Evolutionary conservation across 2,113 vertebrate genomes (phyloP).

Genomic region (Herpailurus yagouaroundi): DNA sequence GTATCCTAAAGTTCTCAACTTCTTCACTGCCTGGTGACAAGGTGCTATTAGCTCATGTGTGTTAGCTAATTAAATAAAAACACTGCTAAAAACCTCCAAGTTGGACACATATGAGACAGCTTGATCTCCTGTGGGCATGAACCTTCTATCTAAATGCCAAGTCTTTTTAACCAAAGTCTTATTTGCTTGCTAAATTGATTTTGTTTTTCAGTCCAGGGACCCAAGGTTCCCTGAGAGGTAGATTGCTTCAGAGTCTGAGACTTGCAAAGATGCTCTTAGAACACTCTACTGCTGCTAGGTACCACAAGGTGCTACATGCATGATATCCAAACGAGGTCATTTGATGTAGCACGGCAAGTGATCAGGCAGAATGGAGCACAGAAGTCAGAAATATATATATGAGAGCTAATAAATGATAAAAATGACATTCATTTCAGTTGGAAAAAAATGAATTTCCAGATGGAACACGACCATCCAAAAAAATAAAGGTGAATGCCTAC

Average conservation of each 20-base stretch:
- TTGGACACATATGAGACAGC: neutral
- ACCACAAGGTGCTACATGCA: neutral
- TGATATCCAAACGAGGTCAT: neutral
- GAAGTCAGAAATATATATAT: neutral
- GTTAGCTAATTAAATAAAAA: slow-evolving; percentile 4
- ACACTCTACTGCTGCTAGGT: neutral
- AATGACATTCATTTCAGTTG: neutral
- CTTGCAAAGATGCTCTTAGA: neutral
- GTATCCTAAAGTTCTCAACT: slow-evolving; percentile 13
- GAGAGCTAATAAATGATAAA: neutral
- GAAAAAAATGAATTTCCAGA: neutral
- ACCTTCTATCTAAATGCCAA: neutral
- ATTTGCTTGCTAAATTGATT: neutral
- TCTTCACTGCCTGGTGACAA: slow-evolving; percentile 9
- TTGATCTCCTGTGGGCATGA: neutral
- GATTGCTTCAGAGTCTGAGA: neutral
- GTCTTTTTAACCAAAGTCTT: neutral
- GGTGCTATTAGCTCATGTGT: neutral
- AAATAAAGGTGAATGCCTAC: neutral
- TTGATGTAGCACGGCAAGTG: neutral
- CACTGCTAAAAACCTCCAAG: neutral
- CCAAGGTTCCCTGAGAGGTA: neutral
- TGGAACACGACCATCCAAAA: neutral
- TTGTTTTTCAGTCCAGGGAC: neutral
- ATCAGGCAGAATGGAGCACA: neutral